Percentiles rank a stretch among this genome's conserved stretches.
Conservation (phyloP, 2,888 invertebrate genomes). For the Schizaphis graminum region DNA sequence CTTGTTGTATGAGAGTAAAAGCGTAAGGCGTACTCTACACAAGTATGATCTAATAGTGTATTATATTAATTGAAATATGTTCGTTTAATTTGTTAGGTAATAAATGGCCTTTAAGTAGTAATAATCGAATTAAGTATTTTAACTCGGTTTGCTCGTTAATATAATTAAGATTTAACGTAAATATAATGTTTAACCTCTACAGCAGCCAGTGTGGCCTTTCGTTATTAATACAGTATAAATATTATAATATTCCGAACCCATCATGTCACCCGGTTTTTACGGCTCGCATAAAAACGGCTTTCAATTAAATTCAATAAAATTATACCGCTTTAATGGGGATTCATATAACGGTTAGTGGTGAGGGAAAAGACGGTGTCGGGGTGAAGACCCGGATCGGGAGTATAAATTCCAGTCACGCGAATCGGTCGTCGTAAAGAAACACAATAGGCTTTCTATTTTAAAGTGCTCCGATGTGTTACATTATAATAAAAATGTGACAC, state of each 20-base stretch:
- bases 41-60: not conserved
- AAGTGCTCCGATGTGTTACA: conserved; percentile 64
- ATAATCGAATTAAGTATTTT: not conserved
- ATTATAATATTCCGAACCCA: conserved; percentile 9
- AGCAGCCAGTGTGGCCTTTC: not conserved
- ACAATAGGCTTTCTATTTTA: conserved; percentile 64
- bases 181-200: not conserved
- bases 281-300: conserved; percentile 33
- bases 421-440: conserved; percentile 47
- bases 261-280: not conserved
- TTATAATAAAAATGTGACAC: conserved; percentile 65
- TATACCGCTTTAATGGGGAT: conserved; percentile 33
- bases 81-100: not conserved
- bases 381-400: conserved; percentile 2
- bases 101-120: not conserved
- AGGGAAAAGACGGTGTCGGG: not conserved
- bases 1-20: not conserved
- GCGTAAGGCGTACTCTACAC: not conserved
- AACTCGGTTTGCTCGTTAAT: not conserved
- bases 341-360: not conserved
- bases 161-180: not conserved
- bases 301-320: conserved; percentile 59
- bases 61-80: not conserved
- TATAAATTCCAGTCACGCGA: conserved; percentile 64
- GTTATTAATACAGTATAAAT: not conserved